Conservation (phyloP, 2,888 invertebrate species). For the Drosophila eohydei region DNA sequence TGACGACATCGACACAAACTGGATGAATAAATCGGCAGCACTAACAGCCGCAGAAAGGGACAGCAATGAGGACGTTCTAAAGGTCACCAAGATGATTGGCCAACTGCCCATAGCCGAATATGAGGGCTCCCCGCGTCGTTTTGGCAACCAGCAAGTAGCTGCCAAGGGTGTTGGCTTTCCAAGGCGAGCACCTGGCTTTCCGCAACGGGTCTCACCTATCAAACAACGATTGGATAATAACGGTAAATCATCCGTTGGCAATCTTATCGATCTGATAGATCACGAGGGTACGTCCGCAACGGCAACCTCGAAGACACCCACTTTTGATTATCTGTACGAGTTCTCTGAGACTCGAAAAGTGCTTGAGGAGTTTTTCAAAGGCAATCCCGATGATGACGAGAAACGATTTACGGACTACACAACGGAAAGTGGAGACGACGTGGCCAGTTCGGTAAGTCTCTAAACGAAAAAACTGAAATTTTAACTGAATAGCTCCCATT, state of each 20-base stretch:
- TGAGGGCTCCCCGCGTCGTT: conserved; percentile 95
- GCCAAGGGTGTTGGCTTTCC: conserved; percentile 85
- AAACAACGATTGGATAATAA: conserved; percentile 46
- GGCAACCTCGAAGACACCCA: conserved; percentile 85
- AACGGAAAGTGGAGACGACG: conserved; percentile 83
- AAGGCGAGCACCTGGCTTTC: conserved; percentile 93
- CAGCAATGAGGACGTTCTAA: conserved; percentile 82
- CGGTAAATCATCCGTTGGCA: conserved; percentile 67
- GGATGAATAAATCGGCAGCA: conserved; percentile 80
- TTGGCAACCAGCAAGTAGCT: conserved; percentile 86
- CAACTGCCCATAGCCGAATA: conserved; percentile 94
- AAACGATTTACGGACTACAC: conserved; percentile 84
- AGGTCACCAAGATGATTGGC: conserved; percentile 85
- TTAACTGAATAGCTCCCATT: not conserved
- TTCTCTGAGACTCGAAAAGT: conserved; percentile 97
- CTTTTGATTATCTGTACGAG: conserved; percentile 95
- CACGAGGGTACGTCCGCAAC: conserved; percentile 41
- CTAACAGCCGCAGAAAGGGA: conserved; percentile 30
- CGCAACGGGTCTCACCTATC: conserved; percentile 86
- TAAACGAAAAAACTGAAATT: not conserved
- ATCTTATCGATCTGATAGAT: conserved; percentile 77
- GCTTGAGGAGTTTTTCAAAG: conserved; percentile 95
- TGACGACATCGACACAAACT: conserved; percentile 86
- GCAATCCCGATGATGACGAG: conserved; percentile 87
- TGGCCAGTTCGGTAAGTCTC: conserved; percentile 81